These are phyloP conservation scores for Melipona bicolor DNA, from an alignment of 2,888 invertebrate genomes.

Conservation along the genomic window DNA sequence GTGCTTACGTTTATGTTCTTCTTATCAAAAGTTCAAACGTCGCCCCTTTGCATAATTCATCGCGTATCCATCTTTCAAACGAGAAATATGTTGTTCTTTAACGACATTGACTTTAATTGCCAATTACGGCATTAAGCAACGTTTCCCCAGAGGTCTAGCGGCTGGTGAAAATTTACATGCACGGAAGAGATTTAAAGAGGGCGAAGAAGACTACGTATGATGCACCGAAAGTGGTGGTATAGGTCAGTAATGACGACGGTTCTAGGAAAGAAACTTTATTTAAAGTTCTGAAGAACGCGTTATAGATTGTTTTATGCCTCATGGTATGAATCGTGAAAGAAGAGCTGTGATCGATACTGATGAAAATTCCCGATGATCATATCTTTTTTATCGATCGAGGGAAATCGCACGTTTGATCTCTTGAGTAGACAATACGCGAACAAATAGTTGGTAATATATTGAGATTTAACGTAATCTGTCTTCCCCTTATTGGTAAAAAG, in stretches of 20 bases:
- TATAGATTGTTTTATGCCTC: neutral
- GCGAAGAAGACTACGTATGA: neutral
- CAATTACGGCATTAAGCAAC: constrained; percentile 28
- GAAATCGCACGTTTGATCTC: no score
- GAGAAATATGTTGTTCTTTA: constrained; percentile 29
- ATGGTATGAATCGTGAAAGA: neutral
- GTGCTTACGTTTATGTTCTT: constrained; percentile 64
- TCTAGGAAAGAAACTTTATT: neutral
- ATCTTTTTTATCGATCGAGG: no score
- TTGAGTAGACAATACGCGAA: no score
- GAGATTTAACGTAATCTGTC: no score
- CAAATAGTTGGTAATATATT: no score
- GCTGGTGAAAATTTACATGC: neutral
- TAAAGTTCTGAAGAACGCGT: neutral
- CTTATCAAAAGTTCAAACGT: constrained; percentile 80
- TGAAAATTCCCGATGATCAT: no score
- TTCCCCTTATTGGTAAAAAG: no score
- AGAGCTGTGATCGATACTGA: no score
- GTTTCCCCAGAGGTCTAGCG: neutral
- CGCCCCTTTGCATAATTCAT: constrained; percentile 76
- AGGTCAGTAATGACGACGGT: neutral
- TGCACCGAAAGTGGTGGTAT: neutral
- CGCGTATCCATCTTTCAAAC: constrained; percentile 69
- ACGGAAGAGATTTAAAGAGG: neutral
- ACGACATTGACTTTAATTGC: constrained; percentile 45